These are phyloP conservation scores for Rhaphigaster nebulosa DNA, from an alignment of 2,888 invertebrate species.

Conservation along the genomic window DNA sequence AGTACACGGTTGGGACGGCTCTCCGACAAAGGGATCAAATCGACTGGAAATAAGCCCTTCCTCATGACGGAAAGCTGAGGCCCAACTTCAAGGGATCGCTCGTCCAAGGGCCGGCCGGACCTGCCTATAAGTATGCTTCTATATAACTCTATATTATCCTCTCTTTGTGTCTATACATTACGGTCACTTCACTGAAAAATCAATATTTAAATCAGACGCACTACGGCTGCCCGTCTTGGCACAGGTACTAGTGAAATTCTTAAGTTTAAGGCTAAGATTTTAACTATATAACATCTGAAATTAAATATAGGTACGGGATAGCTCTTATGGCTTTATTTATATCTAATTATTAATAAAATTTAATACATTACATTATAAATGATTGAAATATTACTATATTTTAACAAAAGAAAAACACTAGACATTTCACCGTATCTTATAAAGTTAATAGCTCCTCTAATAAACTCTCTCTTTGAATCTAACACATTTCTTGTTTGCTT, in stretches of 20 bases:
- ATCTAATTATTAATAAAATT: too few relatives aligned
- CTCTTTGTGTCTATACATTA: not conserved
- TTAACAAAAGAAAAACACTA: too few relatives aligned
- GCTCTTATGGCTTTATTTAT: too few relatives aligned
- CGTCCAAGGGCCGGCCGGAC: not conserved
- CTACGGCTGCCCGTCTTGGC: not conserved
- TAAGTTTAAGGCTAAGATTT: not conserved
- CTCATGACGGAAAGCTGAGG: not conserved
- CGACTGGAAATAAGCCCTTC: constrained; percentile 22
- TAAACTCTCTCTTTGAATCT: too few relatives aligned
- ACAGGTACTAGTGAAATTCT: not conserved
- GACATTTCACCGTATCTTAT: too few relatives aligned
- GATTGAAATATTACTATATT: too few relatives aligned
- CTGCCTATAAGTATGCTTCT: not conserved
- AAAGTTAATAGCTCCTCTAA: too few relatives aligned
- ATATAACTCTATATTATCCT: constrained; percentile 1
- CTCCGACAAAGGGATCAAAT: not conserved
- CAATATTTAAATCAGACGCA: not conserved
- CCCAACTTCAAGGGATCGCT: not conserved
- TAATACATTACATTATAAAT: too few relatives aligned
- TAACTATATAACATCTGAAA: too few relatives aligned
- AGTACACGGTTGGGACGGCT: not conserved
- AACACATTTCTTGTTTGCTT: too few relatives aligned
- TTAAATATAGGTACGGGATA: too few relatives aligned
- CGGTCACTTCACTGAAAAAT: not conserved